These are phyloP conservation scores for Trisateles emortualis DNA, from an alignment of 2,888 invertebrate genomes.

Conservation along the genomic window DNA sequence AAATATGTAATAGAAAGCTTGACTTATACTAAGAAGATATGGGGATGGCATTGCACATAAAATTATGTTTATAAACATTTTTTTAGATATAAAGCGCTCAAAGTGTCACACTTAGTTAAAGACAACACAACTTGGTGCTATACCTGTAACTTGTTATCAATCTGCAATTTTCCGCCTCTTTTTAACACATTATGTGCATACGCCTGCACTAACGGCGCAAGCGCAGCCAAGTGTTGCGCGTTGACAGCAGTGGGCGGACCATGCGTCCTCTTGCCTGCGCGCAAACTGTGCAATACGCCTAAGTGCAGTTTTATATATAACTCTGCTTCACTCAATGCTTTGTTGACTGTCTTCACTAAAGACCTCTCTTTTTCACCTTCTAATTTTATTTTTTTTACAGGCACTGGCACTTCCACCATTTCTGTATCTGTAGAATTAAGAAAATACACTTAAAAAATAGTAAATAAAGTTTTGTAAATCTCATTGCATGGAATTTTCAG, in stretches of 20 bases:
- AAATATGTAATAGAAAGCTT: background rate
- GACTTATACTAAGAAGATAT: too few species aligned
- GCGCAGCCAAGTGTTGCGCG: slow-evolving; percentile 87
- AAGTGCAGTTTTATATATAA: slow-evolving; percentile 90
- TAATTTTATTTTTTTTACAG: slow-evolving; percentile 76
- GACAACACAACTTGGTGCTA: background rate
- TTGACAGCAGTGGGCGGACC: slow-evolving; percentile 88
- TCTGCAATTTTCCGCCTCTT: slow-evolving; percentile 68
- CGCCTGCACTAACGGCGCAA: slow-evolving; percentile 78
- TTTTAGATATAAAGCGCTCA: too few species aligned
- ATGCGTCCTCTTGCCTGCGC: slow-evolving; percentile 80
- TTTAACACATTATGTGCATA: slow-evolving; percentile 70
- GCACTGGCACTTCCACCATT: slow-evolving; percentile 67
- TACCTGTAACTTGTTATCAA: slow-evolving; percentile 77
- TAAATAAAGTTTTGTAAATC: too few species aligned
- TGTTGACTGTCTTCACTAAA: slow-evolving; percentile 59
- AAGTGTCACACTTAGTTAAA: background rate
- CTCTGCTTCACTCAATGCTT: slow-evolving; percentile 66
- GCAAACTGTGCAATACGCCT: slow-evolving; percentile 88
- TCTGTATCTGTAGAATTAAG: slow-evolving; percentile 65
- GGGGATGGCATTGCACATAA: background rate
- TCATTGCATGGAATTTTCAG: too few species aligned
- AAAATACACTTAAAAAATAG: background rate
- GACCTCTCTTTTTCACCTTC: slow-evolving; percentile 64
- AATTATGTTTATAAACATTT: background rate